A percentile compares a stretch with the other conserved stretches of the same genome.
These are phyloP conservation scores for Lacerta agilis DNA, from an alignment of 2,797 vertebrate species.

Conservation along the genomic window DNA sequence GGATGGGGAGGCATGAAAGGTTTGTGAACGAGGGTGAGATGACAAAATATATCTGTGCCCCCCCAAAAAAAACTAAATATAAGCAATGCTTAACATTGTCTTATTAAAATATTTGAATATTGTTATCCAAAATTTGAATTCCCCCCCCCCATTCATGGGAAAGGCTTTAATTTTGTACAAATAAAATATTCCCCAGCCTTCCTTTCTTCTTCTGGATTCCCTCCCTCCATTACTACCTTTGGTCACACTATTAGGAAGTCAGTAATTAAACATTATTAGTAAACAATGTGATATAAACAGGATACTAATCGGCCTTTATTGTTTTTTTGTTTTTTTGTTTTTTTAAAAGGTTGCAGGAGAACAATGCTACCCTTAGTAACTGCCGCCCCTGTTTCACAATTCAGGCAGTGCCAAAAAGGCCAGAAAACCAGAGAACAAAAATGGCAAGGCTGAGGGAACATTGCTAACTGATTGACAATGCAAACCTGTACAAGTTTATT, in stretches of 20 bases:
- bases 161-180: not conserved
- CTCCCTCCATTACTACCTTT: not conserved
- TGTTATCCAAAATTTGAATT: not conserved
- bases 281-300: not conserved
- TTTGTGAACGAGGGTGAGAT: constrained; percentile 29
- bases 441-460: not conserved
- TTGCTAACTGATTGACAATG: no score
- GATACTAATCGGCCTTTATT: not conserved
- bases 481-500: not conserved
- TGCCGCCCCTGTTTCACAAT: not conserved
- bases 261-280: not conserved
- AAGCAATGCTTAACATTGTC: not conserved
- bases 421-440: not conserved
- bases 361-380: not conserved
- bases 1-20: not conserved
- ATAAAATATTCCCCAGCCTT: not conserved
- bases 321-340: no score
- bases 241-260: not conserved
- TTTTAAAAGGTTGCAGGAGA: no score
- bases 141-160: not conserved
- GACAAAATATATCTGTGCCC: not conserved
- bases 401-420: not conserved
- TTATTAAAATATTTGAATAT: not conserved
- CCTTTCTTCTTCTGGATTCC: not conserved
- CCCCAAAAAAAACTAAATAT: not conserved